Percentiles rank a stretch among this genome's conserved stretches.
phyloP scores from a whole-genome alignment of 1,140 invertebrate genomes.

The Aphelinus atriplicis region DNA sequence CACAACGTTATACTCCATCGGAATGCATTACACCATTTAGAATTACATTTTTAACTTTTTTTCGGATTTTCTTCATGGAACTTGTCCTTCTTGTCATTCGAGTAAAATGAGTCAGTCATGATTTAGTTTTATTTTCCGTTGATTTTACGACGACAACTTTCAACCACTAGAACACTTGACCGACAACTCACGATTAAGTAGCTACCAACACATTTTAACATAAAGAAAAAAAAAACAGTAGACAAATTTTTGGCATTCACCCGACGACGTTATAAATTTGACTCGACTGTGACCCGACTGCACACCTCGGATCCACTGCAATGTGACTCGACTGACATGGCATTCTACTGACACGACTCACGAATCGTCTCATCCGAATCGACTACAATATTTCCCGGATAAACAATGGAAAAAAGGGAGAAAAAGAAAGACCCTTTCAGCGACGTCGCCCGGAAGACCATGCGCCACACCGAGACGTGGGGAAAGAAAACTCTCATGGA shows the following conservation, averaged over 20 bases:
- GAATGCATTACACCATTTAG: constrained; percentile 1
- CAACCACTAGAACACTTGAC: background rate
- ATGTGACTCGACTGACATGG: no score
- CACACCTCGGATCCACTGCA: no score
- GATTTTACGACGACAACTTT: background rate
- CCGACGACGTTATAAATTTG: no score
- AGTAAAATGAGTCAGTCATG: background rate
- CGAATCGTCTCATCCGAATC: constrained; percentile 34
- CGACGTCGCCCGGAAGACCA: constrained; percentile 58
- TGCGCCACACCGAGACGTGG: constrained; percentile 56
- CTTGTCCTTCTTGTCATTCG: background rate
- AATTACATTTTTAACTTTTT: background rate
- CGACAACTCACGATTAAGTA: background rate
- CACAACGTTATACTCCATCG: background rate
- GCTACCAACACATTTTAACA: background rate
- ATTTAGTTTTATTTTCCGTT: background rate
- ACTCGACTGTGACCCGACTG: no score
- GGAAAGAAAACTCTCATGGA: constrained; percentile 61
- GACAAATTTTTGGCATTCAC: no score
- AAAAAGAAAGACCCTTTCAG: constrained; percentile 59
- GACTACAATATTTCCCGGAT: constrained; percentile 44
- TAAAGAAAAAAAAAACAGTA: no score
- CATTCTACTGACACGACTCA: constrained; percentile 44
- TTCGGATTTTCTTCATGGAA: background rate
- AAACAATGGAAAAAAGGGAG: constrained; percentile 41